A percentile compares a stretch with the other conserved stretches of the same genome.
These are phyloP conservation scores for Lucifuga dentata DNA, from an alignment of 2,113 vertebrate genomes.

Conservation along the genomic window DNA sequence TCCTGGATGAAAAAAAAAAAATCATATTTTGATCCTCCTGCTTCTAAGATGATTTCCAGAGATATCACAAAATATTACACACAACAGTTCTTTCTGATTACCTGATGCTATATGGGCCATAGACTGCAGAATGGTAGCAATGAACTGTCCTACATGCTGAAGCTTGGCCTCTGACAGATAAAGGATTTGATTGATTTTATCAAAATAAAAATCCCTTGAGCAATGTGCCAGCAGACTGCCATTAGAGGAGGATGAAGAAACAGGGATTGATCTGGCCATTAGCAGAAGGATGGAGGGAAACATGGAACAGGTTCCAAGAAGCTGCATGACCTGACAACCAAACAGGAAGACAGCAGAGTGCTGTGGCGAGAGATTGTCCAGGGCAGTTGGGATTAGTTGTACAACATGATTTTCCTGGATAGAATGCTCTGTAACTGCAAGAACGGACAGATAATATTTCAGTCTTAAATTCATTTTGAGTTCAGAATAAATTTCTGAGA, in stretches of 20 bases:
- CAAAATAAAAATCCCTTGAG: slow-evolving; percentile 82
- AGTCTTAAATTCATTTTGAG: background rate
- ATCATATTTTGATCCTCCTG: slow-evolving; percentile 6
- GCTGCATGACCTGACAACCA: slow-evolving; percentile 81
- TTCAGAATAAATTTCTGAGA: background rate
- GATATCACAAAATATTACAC: slow-evolving; percentile 13
- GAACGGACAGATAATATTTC: slow-evolving; percentile 6
- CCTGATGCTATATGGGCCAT: slow-evolving; percentile 84
- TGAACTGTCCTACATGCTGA: slow-evolving; percentile 83
- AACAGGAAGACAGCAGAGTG: slow-evolving; percentile 84
- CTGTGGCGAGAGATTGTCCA: slow-evolving; percentile 82
- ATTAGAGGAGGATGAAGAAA: slow-evolving; percentile 41
- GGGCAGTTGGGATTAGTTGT: slow-evolving; percentile 74
- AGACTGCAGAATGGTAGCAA: slow-evolving; percentile 80
- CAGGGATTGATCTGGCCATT: slow-evolving; percentile 80
- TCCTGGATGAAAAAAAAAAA: slow-evolving; percentile 54
- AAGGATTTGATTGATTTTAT: slow-evolving; percentile 82
- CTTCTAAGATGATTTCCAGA: slow-evolving; percentile 30
- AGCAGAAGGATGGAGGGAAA: slow-evolving; percentile 80
- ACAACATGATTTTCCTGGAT: slow-evolving; percentile 37
- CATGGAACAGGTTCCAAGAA: slow-evolving; percentile 69
- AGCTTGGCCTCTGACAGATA: slow-evolving; percentile 81
- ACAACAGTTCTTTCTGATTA: slow-evolving; percentile 51
- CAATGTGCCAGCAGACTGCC: slow-evolving; percentile 67
- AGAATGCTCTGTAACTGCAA: slow-evolving; percentile 38